A percentile compares a stretch with the other conserved stretches of the same genome.
These are phyloP conservation scores for Aphrocallistes beatrix DNA, from an alignment of 37 sponge, comb jelly and placozoan genomes.

Conservation along the genomic window DNA sequence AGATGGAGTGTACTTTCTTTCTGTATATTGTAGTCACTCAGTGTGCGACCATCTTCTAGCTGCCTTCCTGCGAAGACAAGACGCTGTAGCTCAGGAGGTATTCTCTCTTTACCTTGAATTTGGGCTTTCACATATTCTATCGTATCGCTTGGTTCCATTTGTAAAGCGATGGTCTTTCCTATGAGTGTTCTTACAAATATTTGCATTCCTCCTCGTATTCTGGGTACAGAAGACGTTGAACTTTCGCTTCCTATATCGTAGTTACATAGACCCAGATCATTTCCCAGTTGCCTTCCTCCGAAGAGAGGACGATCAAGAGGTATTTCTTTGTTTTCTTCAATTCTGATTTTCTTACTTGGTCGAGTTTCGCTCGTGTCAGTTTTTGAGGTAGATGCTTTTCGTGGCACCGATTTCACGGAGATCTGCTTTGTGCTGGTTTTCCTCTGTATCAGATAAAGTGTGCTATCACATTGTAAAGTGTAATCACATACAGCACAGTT, in stretches of 20 bases:
- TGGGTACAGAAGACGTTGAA: background rate
- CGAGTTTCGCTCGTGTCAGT: background rate
- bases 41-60: too few relatives aligned
- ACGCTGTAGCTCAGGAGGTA: too few relatives aligned
- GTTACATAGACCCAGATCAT: background rate
- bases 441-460: background rate
- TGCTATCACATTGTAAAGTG: background rate
- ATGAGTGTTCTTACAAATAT: too few relatives aligned
- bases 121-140: too few relatives aligned
- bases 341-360: background rate
- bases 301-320: background rate
- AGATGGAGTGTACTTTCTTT: constrained; percentile 18
- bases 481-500: background rate
- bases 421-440: background rate
- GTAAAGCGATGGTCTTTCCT: too few relatives aligned
- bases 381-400: background rate
- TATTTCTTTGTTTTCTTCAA: background rate
- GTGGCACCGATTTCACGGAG: background rate
- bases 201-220: too few relatives aligned
- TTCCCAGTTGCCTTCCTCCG: background rate
- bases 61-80: too few relatives aligned
- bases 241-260: background rate
- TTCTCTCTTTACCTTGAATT: too few relatives aligned
- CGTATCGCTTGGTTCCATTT: too few relatives aligned
- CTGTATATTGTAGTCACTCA: background rate